These are phyloP conservation scores for Phaethon lepturus DNA, from an alignment of 2,113 vertebrate genomes.

Conservation along the genomic window DNA sequence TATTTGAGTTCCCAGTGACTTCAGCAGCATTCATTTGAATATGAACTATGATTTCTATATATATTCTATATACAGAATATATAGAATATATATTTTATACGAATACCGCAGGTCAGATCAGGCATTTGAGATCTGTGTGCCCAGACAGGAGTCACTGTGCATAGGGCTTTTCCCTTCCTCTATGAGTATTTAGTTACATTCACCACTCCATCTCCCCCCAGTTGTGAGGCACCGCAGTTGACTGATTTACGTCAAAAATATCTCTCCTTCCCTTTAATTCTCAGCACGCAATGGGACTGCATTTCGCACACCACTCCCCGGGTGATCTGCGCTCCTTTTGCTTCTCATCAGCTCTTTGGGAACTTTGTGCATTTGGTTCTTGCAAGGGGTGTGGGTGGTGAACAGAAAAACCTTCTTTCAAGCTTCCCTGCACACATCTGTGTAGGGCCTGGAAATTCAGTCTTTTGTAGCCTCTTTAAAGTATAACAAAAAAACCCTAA, in stretches of 20 bases:
- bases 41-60: neutral
- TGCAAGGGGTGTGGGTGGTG: neutral
- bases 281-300: neutral
- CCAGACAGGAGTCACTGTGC: neutral
- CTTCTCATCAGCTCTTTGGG: constrained; percentile 13
- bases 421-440: constrained; percentile 1
- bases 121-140: neutral
- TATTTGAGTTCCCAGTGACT: neutral
- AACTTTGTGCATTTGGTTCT: constrained; percentile 16
- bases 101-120: neutral
- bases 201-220: neutral
- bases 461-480: neutral
- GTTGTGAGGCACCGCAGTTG: neutral
- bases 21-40: neutral
- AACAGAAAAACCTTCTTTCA: constrained; percentile 23
- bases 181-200: neutral
- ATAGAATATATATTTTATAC: no score
- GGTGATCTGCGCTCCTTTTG: neutral
- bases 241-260: neutral
- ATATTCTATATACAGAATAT: no score
- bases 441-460: constrained; percentile 16
- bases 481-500: neutral
- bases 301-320: neutral
- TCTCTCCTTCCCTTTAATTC: neutral
- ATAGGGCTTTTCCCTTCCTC: neutral